Percentiles rank a stretch among this genome's conserved stretches.
Evolutionary conservation across 2,113 vertebrate genomes (phyloP).

Genomic region (Lagenorhynchus albirostris): DNA sequence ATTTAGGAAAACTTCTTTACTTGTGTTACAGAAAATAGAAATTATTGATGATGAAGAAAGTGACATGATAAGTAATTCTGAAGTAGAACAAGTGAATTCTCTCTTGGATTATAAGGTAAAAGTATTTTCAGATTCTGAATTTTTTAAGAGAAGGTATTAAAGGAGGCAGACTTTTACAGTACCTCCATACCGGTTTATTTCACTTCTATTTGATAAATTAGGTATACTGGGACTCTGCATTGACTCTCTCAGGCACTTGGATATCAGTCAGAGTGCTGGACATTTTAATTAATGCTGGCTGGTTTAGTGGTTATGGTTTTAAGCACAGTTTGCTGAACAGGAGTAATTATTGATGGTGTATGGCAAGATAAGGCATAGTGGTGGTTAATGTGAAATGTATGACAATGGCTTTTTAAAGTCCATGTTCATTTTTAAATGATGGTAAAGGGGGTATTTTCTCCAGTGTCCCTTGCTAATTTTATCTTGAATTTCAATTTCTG

Average conservation of each 20-base stretch:
- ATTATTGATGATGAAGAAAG: slow-evolving; percentile 91
- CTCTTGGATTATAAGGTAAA: slow-evolving; percentile 95
- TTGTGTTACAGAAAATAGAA: slow-evolving; percentile 93
- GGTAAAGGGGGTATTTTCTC: background rate
- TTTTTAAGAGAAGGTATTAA: slow-evolving; percentile 6
- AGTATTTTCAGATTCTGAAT: slow-evolving; percentile 47
- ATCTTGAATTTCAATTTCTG: background rate
- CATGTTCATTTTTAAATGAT: slow-evolving; percentile 10
- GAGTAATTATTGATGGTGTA: background rate
- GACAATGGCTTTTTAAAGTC: background rate
- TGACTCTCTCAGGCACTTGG: background rate
- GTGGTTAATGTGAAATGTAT: slow-evolving; percentile 1
- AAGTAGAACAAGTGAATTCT: slow-evolving; percentile 93
- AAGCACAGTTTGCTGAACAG: background rate
- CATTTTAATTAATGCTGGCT: background rate
- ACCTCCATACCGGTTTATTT: background rate
- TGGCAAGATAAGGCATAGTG: background rate
- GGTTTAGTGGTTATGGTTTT: background rate
- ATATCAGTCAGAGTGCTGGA: background rate
- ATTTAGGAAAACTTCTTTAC: slow-evolving; percentile 31
- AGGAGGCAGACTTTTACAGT: background rate
- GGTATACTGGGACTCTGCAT: background rate
- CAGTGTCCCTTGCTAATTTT: background rate
- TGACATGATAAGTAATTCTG: slow-evolving; percentile 89
- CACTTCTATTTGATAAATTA: background rate